These are phyloP conservation scores for Zenarchopterus dispar DNA, from an alignment of 2,797 vertebrate species.

Conservation along the genomic window DNA sequence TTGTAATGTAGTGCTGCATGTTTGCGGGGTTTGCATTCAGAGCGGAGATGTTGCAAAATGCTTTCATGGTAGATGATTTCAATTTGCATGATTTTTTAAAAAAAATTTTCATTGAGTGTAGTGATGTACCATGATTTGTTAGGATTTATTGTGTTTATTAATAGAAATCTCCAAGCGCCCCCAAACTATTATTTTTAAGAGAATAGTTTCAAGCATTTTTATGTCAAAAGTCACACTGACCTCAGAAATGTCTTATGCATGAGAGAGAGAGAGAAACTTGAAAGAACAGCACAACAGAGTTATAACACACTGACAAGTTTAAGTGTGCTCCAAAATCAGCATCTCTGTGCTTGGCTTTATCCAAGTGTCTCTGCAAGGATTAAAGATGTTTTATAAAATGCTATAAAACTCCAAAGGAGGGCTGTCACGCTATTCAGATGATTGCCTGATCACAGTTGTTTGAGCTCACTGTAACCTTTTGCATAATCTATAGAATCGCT, in stretches of 20 bases:
- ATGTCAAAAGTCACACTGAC: neutral
- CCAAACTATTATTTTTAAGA: neutral
- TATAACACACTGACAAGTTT: neutral
- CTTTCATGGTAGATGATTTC: constrained; percentile 1
- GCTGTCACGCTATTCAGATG: neutral
- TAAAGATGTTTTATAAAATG: neutral
- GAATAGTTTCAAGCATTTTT: neutral
- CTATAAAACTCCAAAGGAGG: neutral
- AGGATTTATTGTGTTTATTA: neutral
- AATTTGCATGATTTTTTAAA: neutral
- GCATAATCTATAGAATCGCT: neutral
- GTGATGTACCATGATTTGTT: neutral
- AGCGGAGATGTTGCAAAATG: neutral
- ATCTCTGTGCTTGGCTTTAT: neutral
- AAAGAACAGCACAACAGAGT: neutral
- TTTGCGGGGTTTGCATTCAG: constrained; percentile 4
- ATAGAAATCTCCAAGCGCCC: no score
- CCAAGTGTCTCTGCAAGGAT: neutral
- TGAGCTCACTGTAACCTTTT: neutral
- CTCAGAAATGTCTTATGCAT: neutral
- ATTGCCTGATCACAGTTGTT: neutral
- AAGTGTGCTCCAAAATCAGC: neutral
- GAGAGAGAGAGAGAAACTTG: neutral
- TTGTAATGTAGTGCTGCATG: constrained; percentile 2
- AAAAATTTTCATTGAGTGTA: neutral